Base-by-base conservation (phyloP, 2,113 vertebrate genomes). In the Tenebrosternarchus preto region DNA sequence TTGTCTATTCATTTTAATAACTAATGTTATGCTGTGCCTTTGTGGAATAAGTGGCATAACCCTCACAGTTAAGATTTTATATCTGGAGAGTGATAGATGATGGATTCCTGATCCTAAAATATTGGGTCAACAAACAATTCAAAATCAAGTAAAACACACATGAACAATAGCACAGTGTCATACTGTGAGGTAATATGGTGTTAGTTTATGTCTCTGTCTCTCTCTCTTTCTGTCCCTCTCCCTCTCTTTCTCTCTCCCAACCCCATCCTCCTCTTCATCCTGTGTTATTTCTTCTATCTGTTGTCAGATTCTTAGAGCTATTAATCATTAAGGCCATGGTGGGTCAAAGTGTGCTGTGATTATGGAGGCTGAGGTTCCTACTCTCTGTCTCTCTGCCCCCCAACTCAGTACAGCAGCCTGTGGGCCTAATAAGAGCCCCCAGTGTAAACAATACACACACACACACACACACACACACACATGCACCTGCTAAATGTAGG, bases 401-500 rank as follows among this genome's bases (percentile, higher is more conserved):
- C 83, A 88, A 88, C 87, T 79, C 87, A 86, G 56, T 81, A 86
- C 86, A 90, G 83, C 86, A 75, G 84, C 86, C 86, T 59, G 86
- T 83, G 84, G 87, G 82, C 85, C 84, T 93, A 93, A 93, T 93
- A 91, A 84, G 88, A 83, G 85, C 85, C 88, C 89, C 86, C 82
- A 86, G 88, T 91, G 90, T 91, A 92, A 92, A 93, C 91, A 91
- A 87, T 90, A 91, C 87, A 89, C 86, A 87, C 89, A 90, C 89
- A 67, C 6, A 66, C 31, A 31, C 53, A 67, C 70, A 80, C 77
- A 80, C 63, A 78, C 53, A 56, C 43, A 20, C 46, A 25, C 39
- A 31, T 17, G 20, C 36, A 55, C 60, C 50, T 68, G 31, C 2
- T 43, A 67, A 16, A 31, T 5, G 9, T 36, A 25, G 12, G 4